Evolutionary conservation across 1,140 invertebrate genomes (phyloP), one percentile per base, ranked within the genome.

Genomic region (Drosophila orosa): DNA sequence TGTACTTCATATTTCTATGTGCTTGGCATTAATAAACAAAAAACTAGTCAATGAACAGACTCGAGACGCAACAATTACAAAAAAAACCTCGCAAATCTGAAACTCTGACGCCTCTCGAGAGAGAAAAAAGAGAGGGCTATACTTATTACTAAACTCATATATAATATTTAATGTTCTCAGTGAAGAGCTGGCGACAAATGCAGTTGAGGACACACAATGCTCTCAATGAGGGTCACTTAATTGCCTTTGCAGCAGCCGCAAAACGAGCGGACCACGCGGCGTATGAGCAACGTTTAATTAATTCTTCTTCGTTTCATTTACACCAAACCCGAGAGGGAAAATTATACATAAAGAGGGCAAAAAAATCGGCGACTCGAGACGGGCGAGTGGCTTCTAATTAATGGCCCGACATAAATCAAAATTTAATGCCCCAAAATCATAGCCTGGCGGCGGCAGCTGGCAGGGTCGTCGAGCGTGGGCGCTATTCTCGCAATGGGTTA

Each of bases 391-490:
- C 57, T 44, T 45, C 45, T 85, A 84, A 84, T 85, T 85, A 84
- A 84, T 84, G 77, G 52, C 69, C 25, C 39, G 47, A 66, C 67
- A 84, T 84, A 85, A 84, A 84, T 84, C 81, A 85, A 85, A 84
- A 54, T 73, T 73, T 84, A 84, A 84, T 84, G 65, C 77, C 76
- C 60, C 60, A 74, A 84, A 84, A 84, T 84, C 80, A 85, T 84
- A 37, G 61, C 61, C 55, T 22, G 40, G 27, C 44, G 40, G 27
- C 44, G 9, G 47, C 58, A 60, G 58, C 58, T 55, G 55, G 67
- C 74, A 47, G 48, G 66, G 42, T 63, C 35, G 61, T 59, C 27
- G 47, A 45, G 69, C 50, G 80, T 83, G 71, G 71, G 80, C 63
- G 80, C 63, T 52, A 10, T 27, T 54, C 56, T 52, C 59, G 80